phyloP scores from a whole-genome alignment of 2,888 invertebrate species.

The Himalopsyche tibetana region DNA sequence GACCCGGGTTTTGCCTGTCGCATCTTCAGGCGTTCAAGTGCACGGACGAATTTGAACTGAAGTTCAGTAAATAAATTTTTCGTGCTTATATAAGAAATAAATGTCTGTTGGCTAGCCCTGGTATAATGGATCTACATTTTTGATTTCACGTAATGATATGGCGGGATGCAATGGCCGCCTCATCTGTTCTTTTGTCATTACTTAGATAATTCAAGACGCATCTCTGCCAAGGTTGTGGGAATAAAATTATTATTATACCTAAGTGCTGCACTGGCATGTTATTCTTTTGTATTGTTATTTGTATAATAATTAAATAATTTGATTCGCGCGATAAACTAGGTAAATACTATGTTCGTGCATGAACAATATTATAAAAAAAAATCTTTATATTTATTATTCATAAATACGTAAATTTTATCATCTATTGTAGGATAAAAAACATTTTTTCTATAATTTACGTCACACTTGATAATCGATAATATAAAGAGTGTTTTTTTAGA shows the following conservation, averaged over 20 bases:
- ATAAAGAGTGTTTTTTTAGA: too few species aligned
- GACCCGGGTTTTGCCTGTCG: too few species aligned
- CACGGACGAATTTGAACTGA: too few species aligned
- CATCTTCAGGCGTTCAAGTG: too few species aligned
- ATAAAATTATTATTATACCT: not conserved
- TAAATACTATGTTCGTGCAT: not conserved
- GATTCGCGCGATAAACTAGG: not conserved
- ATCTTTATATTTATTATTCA: not conserved
- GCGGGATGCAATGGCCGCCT: not conserved
- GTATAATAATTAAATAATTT: not conserved
- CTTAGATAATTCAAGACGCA: not conserved
- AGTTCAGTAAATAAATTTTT: too few species aligned
- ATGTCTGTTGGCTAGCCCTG: too few species aligned
- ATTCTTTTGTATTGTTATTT: slow-evolving; percentile 5
- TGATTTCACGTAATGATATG: slow-evolving; percentile 10
- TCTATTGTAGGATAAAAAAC: not conserved
- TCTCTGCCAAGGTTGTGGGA: not conserved
- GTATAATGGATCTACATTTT: not conserved
- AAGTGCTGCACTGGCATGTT: not conserved
- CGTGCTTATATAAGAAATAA: too few species aligned
- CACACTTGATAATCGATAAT: too few species aligned
- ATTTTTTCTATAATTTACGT: too few species aligned
- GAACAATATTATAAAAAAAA: not conserved
- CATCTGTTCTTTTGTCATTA: not conserved
- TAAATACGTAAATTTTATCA: not conserved